Percentiles rank a stretch among this genome's conserved stretches.
phyloP scores from a whole-genome alignment of 2,888 invertebrate species.

The Drosophila monieri region DNA sequence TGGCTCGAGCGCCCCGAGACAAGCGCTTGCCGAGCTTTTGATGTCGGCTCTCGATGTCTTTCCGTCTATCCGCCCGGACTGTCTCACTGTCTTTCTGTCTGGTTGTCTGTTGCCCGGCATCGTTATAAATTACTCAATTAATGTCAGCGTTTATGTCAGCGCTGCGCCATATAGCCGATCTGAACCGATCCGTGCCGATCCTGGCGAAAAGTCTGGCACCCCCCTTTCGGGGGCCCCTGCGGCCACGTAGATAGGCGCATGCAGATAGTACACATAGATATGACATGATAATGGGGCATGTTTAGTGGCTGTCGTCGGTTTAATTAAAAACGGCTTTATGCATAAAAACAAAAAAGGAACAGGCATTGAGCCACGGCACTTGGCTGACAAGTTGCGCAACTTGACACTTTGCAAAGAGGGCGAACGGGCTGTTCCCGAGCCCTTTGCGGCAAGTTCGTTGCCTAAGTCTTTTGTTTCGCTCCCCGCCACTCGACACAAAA shows the following conservation, averaged over 20 bases:
- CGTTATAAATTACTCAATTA: slow-evolving; percentile 83
- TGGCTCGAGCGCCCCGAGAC: slow-evolving; percentile 65
- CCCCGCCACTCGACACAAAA: slow-evolving; percentile 65
- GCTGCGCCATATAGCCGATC: slow-evolving; percentile 58
- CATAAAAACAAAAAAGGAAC: slow-evolving; percentile 37
- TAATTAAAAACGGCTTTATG: slow-evolving; percentile 66
- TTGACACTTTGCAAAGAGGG: slow-evolving; percentile 74
- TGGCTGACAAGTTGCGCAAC: slow-evolving; percentile 75
- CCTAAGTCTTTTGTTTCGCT: slow-evolving; percentile 73
- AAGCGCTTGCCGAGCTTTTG: slow-evolving; percentile 73
- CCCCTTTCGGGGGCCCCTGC: slow-evolving; percentile 1
- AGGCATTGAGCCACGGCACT: slow-evolving; percentile 28
- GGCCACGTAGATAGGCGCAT: slow-evolving; percentile 66
- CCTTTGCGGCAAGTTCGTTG: slow-evolving; percentile 76
- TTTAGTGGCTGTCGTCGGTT: slow-evolving; percentile 73
- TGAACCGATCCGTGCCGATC: slow-evolving; percentile 47
- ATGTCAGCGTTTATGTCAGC: slow-evolving; percentile 81
- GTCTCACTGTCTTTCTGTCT: slow-evolving; percentile 44
- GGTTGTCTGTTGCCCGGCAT: slow-evolving; percentile 63
- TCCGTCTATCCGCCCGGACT: slow-evolving; percentile 31
- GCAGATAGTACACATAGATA: slow-evolving; percentile 75
- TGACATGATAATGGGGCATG: slow-evolving; percentile 80
- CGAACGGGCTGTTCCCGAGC: slow-evolving; percentile 38
- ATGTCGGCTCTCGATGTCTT: slow-evolving; percentile 64
- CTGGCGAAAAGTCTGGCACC: slow-evolving; percentile 11